Evolutionary conservation across 2,113 vertebrate species (phyloP), one percentile per base, ranked within the genome.

Genomic region (Nothocercus julius): DNA sequence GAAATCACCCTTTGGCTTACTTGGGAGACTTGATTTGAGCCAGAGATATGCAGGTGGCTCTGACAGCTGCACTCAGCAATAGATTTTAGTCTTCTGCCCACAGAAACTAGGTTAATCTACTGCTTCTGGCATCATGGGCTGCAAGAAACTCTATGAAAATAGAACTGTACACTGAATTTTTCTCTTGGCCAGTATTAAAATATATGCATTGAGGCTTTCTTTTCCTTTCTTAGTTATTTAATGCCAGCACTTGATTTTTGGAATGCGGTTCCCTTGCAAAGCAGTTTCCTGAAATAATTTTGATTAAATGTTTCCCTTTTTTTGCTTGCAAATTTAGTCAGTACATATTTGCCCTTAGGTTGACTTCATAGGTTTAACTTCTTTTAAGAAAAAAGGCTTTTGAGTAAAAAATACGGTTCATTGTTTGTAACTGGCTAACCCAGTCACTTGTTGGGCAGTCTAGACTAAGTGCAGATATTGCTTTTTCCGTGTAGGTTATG

Each of bases 1-100:
- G 38, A 95, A 94, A 68, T 94, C 80, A 92, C 93, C 82, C 87
- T 78, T 86, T 87, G 87, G 74, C 93, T 96, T 88, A 36, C 44
- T 93, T 94, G 34, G 90, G 67, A 92, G 53, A 58, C 64, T 88
- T 88, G 47, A 61, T 9, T 53, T 24, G 59, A 85, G 89, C 69
- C 77, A 66, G n/a, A 94, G 82, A 93, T 27, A 28, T 3, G 78
- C 94, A 90, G 84, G 91, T 96, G 96, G 85, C 82, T 90, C 92
- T 93, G 93, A 92, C 95, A 96, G 92, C 90, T 93, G 92, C 88
- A 59, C 92, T 90, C 80, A 53, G 90, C 85, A 86, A 93, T 83
- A 74, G 84, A 82, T 45, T 73, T n/a, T 21, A 56, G 84, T 24
- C 42, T 45, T 92, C 59, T 84, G 68, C 74, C 90, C 67, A 34